Evolutionary conservation across 2,797 vertebrate species (phyloP).

Genomic region (Pelodytes ibericus): DNA sequence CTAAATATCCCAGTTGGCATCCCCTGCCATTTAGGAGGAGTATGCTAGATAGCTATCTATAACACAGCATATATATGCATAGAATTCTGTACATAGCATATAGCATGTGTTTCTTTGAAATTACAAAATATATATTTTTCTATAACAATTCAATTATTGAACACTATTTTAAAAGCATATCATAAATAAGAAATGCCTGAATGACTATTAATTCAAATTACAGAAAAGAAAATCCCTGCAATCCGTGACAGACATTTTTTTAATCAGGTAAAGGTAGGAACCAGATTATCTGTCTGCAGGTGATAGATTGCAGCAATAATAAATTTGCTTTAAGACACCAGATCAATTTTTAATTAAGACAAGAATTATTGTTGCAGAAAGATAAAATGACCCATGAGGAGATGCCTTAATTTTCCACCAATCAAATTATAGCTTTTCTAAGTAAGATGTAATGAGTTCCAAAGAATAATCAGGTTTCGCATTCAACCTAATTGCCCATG

Average conservation of each 20-base stretch:
- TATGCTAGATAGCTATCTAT: too few relatives aligned
- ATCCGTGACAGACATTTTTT: slow-evolving; percentile 88
- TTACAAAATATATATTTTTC: too few relatives aligned
- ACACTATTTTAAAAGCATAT: slow-evolving; percentile 48
- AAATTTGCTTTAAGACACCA: slow-evolving; percentile 99
- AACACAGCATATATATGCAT: too few relatives aligned
- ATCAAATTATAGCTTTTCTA: slow-evolving; percentile 97
- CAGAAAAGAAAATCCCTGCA: slow-evolving; percentile 76
- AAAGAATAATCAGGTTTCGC: slow-evolving; percentile 84
- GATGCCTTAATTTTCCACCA: slow-evolving; percentile 96
- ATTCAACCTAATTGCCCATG: slow-evolving; percentile 85
- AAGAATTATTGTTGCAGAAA: slow-evolving; percentile 99
- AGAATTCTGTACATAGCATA: too few relatives aligned
- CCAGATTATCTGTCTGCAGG: slow-evolving; percentile 98
- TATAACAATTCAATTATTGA: background rate
- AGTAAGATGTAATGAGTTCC: slow-evolving; percentile 90
- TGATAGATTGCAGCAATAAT: slow-evolving; percentile 99
- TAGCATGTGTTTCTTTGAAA: too few relatives aligned
- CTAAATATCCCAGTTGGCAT: too few relatives aligned
- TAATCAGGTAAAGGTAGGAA: slow-evolving; percentile 98
- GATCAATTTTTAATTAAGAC: slow-evolving; percentile 99
- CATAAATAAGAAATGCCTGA: slow-evolving; percentile 57
- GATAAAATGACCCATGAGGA: slow-evolving; percentile 99
- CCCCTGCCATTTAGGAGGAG: too few relatives aligned
- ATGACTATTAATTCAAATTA: slow-evolving; percentile 82